Evolutionary conservation across 2,113 vertebrate species (phyloP).

Genomic region (Jacana jacana): DNA sequence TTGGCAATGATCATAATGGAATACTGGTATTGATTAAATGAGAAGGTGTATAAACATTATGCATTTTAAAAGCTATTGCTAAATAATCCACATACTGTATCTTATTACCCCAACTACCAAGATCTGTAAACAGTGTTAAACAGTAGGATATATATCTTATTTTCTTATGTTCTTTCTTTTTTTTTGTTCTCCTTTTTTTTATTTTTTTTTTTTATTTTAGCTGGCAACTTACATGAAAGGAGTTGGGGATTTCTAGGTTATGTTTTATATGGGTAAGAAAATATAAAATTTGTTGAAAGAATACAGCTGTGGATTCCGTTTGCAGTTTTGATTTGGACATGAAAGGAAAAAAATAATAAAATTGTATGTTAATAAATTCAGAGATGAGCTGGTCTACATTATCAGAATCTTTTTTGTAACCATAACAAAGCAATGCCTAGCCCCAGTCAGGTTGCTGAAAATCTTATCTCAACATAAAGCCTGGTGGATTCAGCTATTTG

Average conservation of each 20-base stretch:
- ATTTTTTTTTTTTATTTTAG: not conserved
- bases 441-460: slow-evolving; percentile 51
- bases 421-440: not conserved
- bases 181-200: not conserved
- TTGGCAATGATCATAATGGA: slow-evolving; percentile 45
- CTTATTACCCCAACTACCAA: slow-evolving; percentile 52
- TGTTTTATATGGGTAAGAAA: slow-evolving; percentile 36
- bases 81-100: slow-evolving; percentile 51
- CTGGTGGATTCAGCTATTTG: slow-evolving; percentile 61
- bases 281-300: not conserved
- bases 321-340: slow-evolving; percentile 47
- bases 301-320: slow-evolving; percentile 38
- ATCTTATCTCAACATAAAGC: slow-evolving; percentile 53
- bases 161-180: slow-evolving; percentile 29
- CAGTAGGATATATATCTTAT: slow-evolving; percentile 39
- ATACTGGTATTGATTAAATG: slow-evolving; percentile 37
- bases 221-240: slow-evolving; percentile 17
- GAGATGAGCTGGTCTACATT: slow-evolving; percentile 57
- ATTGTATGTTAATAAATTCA: slow-evolving; percentile 49
- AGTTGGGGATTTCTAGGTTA: slow-evolving; percentile 47
- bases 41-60: slow-evolving; percentile 33
- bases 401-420: slow-evolving; percentile 61
- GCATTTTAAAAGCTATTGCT: slow-evolving; percentile 49
- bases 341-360: slow-evolving; percentile 59
- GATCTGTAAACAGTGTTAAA: slow-evolving; percentile 67